phyloP scores from a whole-genome alignment of 2,113 vertebrate genomes.

The Amphilophus citrinellus region DNA sequence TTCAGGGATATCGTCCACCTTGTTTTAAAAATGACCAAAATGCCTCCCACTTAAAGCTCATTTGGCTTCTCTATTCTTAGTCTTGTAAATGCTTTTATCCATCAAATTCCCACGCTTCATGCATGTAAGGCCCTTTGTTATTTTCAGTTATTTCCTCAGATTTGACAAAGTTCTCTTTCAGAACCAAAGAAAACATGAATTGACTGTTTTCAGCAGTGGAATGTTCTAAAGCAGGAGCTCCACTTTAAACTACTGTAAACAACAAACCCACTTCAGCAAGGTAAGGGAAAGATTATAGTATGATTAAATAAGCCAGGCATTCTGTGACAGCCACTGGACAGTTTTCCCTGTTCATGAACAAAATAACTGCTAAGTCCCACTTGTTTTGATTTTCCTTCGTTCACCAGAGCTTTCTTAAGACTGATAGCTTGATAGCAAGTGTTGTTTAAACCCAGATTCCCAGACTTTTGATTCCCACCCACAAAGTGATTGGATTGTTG shows the following conservation, averaged over 20 bases:
- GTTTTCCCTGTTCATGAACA: not conserved
- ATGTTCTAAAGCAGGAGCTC: too few species aligned
- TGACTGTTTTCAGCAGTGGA: too few species aligned
- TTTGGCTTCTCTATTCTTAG: accelerated
- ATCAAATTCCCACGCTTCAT: too few species aligned
- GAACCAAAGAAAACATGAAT: too few species aligned
- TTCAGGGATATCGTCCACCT: too few species aligned
- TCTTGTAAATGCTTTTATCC: too few species aligned
- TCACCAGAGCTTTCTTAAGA: not conserved
- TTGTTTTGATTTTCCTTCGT: not conserved
- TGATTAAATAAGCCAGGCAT: not conserved
- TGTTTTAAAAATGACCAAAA: too few species aligned
- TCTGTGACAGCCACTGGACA: not conserved
- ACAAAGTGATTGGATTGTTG: constrained; percentile 17
- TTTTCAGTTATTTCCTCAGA: too few species aligned
- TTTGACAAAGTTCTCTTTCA: too few species aligned
- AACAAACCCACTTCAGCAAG: not conserved
- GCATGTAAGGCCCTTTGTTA: too few species aligned
- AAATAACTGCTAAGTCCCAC: too few species aligned
- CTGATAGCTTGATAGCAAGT: not conserved
- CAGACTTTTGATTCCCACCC: constrained; percentile 17
- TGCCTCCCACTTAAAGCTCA: too few species aligned
- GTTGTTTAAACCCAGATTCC: not conserved
- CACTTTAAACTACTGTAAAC: not conserved
- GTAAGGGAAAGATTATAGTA: not conserved